Percentiles rank a stretch among this genome's conserved stretches.
These are phyloP conservation scores for Eretmocerus hayati DNA, from an alignment of 2,888 invertebrate genomes.

Conservation along the genomic window DNA sequence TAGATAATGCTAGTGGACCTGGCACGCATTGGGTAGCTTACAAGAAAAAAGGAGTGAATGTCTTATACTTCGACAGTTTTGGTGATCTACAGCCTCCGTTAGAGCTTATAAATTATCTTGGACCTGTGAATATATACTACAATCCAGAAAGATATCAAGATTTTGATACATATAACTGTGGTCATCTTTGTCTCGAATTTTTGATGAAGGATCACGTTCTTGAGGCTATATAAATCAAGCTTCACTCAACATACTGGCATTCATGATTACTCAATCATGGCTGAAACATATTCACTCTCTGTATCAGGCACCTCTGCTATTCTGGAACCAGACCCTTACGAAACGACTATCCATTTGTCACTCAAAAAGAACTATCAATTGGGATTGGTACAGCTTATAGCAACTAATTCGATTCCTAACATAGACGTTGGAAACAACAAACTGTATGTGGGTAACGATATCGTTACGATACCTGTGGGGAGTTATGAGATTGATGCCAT, in stretches of 20 bases:
- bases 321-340: neutral
- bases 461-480: neutral
- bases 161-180: neutral
- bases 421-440: neutral
- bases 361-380: neutral
- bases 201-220: neutral
- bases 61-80: neutral
- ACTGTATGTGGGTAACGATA: neutral
- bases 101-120: neutral
- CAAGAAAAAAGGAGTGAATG: neutral
- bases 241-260: neutral
- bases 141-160: neutral
- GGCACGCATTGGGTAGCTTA: neutral
- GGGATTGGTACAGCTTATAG: neutral
- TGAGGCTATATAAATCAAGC: neutral
- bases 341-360: neutral
- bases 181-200: neutral
- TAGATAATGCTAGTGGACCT: neutral
- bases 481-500: constrained; percentile 1
- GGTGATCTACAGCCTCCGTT: neutral
- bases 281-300: too few relatives aligned
- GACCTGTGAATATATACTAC: neutral
- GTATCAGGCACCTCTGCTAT: neutral
- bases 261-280: neutral
- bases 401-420: too few relatives aligned